Conservation (phyloP, 2,888 invertebrate genomes). For the Callyntrura guangdongensis region DNA sequence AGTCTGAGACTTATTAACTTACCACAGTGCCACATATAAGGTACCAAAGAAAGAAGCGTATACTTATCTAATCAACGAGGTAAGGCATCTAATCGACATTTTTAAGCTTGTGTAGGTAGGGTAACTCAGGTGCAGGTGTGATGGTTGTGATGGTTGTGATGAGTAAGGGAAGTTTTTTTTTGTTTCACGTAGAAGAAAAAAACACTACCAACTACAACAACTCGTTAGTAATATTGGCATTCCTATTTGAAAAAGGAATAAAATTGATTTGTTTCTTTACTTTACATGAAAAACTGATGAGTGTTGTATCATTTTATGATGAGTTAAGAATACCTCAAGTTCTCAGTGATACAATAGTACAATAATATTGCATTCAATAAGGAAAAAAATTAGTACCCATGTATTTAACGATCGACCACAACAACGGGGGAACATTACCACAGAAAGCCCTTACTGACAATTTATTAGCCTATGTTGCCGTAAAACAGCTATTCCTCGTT, state of each 20-base stretch:
- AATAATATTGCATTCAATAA: neutral
- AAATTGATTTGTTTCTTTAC: neutral
- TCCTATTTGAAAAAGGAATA: neutral
- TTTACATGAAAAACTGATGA: neutral
- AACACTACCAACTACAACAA: too few species aligned
- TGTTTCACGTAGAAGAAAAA: too few species aligned
- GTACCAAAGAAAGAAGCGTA: neutral
- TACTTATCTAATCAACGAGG: neutral
- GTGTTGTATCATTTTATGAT: neutral
- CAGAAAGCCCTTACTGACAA: neutral
- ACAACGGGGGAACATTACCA: too few species aligned
- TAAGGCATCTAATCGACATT: neutral
- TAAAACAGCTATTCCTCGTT: neutral
- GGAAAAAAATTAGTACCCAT: neutral
- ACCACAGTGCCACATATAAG: neutral
- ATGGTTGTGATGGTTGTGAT: neutral
- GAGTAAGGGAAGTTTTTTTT: neutral
- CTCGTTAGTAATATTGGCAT: neutral
- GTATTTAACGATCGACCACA: too few species aligned
- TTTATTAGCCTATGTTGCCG: slow-evolving; percentile 37
- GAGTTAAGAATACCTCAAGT: neutral
- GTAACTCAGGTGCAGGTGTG: neutral
- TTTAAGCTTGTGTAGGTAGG: neutral
- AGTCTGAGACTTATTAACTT: too few species aligned
- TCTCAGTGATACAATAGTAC: neutral